Base-by-base conservation (phyloP, 2,797 vertebrate genomes). In the Rhynchonycteris naso region DNA sequence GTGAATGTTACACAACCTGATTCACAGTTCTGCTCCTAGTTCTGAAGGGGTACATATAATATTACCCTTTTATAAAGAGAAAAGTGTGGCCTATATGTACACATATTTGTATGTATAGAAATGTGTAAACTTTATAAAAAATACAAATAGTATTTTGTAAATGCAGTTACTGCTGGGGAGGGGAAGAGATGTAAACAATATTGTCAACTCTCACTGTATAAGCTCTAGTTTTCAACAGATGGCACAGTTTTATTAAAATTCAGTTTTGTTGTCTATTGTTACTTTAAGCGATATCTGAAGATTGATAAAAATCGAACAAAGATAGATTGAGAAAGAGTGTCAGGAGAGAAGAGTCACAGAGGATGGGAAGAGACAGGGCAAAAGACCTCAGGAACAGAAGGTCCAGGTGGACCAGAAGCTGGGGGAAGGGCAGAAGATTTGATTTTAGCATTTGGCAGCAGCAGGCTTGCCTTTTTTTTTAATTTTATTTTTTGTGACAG, bases 391-490 rank as follows among this genome's bases (percentile, higher is more conserved):
- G 79, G 11, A 47, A n/a, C 30, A 10, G 43, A 59, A 79, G 50
- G 14, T 16, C 30, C 21, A 14, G 43, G 9, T 33, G 59, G 38
- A 50, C 33, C 38, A 65, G 79, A 65, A 50, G 59, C 12, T 4
- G 1, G 43, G 12, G 38, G 56, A 0, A 0, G 58, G 38, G 58
- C 1, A 16, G 54, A 6, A 79, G 8, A 15, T 58, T 35, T 9
- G 33, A 35, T 79, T 50, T 28, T 47, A 58, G 75, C 75, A 26
- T 2, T n/a, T 43, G 43, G 43, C 43, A 43, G 4, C 8, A 7
- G 43, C 43, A 6, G 43, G 43, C 8, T 43, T 43, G 43, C 43
- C 43, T 43, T 43, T 43, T 43, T 43, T 43, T 43, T 43, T 43
- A n/a, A n/a, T 43, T 43, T 43, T 43, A 4, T 43, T 43, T 43